These are phyloP conservation scores for Bos taurus DNA, from an alignment of 2,113 vertebrate genomes.

Conservation along the genomic window DNA sequence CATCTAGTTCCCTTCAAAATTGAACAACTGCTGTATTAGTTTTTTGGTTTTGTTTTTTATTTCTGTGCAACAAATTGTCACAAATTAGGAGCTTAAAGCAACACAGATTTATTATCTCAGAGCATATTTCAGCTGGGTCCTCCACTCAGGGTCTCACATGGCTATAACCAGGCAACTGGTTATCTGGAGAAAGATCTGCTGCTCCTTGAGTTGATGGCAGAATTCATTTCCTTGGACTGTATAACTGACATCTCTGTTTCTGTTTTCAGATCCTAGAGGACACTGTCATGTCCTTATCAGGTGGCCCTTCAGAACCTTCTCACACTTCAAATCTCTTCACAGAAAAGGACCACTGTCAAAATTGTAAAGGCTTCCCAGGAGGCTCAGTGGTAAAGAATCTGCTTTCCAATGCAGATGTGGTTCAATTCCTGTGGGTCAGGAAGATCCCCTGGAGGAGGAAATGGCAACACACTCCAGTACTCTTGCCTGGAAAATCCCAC, in stretches of 20 bases:
- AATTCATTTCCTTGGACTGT: background rate
- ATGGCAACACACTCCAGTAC: background rate
- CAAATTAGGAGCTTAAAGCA: background rate
- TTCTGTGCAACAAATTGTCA: background rate
- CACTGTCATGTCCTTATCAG: background rate
- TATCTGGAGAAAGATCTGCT: background rate
- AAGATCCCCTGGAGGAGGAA: background rate
- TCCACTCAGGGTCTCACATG: background rate
- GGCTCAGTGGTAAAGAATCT: background rate
- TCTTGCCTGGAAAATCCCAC: background rate
- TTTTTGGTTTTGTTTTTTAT: background rate
- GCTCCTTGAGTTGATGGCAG: background rate
- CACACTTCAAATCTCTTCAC: background rate
- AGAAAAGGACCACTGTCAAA: background rate
- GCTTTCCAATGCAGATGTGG: background rate
- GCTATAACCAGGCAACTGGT: background rate
- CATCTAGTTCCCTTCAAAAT: background rate
- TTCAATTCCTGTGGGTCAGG: background rate
- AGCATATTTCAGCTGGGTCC: background rate
- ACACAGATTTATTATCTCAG: background rate
- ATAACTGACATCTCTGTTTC: background rate
- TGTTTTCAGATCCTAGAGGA: background rate
- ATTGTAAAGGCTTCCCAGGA: background rate
- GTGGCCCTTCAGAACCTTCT: background rate
- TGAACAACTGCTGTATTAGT: background rate